Percentiles rank a stretch among this genome's conserved stretches.
Evolutionary conservation across 2,797 vertebrate species (phyloP).

Genomic region (Rhodeus uyekii): DNA sequence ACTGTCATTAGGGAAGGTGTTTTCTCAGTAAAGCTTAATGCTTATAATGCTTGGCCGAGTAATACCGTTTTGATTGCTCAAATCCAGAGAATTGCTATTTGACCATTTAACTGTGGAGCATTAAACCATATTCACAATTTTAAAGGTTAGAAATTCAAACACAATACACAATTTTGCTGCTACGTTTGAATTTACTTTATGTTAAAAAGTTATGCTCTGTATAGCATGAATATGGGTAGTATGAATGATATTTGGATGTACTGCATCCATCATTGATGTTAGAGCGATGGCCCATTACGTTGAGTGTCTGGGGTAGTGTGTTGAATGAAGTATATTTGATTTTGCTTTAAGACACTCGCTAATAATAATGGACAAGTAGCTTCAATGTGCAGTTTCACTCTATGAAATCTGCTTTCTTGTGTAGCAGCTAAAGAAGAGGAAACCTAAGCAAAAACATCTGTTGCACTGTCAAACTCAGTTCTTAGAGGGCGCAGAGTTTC

Average conservation of each 20-base stretch:
- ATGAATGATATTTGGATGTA: no score
- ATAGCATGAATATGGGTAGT: no score
- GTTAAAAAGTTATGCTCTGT: no score
- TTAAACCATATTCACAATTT: not conserved
- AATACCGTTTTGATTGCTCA: not conserved
- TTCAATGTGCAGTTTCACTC: conserved; percentile 1
- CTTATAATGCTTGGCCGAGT: conserved; percentile 8
- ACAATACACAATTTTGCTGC: no score
- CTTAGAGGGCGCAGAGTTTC: no score
- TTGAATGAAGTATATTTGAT: conserved; percentile 11
- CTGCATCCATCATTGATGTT: conserved; percentile 9
- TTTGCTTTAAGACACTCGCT: not conserved
- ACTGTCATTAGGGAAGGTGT: conserved; percentile 1
- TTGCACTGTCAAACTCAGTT: no score
- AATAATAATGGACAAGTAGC: conserved; percentile 11
- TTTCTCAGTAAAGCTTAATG: not conserved
- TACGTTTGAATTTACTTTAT: not conserved
- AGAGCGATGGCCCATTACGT: conserved; percentile 33
- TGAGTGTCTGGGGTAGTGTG: conserved; percentile 15
- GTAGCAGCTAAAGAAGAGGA: not conserved
- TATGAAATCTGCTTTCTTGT: not conserved
- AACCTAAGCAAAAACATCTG: not conserved
- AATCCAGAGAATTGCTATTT: not conserved
- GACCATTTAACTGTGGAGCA: not conserved
- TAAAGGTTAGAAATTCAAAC: not conserved